Conservation (phyloP, 2,888 invertebrate genomes). For the Ethmia dodecea region DNA sequence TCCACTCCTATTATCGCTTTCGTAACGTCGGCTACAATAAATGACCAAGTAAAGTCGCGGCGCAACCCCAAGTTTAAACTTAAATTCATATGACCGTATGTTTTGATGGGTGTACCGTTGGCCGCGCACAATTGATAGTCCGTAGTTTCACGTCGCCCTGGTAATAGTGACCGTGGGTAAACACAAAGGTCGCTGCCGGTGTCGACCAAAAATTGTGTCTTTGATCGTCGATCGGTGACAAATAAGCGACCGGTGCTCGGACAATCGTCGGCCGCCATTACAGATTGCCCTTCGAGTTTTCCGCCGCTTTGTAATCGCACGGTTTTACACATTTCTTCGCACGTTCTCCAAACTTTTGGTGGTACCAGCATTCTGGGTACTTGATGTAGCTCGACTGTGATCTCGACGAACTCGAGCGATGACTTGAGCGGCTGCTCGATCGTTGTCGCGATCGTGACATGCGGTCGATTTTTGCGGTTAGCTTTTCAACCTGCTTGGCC, state of each 20-base stretch:
- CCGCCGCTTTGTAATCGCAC: conserved; percentile 14
- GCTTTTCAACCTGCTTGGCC: neutral
- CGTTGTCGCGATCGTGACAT: neutral
- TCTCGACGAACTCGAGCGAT: neutral
- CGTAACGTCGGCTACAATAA: too few relatives aligned
- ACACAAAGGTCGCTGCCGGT: conserved; percentile 1
- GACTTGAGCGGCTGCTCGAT: neutral
- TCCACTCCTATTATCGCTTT: too few relatives aligned
- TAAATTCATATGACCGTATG: too few relatives aligned
- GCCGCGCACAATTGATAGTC: too few relatives aligned
- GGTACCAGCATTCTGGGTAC: conserved; percentile 21
- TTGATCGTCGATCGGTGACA: conserved; percentile 1
- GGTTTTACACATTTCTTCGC: conserved; percentile 15
- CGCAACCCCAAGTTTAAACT: too few relatives aligned
- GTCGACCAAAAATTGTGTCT: neutral
- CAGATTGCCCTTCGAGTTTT: conserved; percentile 15
- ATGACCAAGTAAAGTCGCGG: too few relatives aligned
- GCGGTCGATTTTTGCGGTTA: neutral
- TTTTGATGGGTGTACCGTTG: too few relatives aligned
- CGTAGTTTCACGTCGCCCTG: too few relatives aligned
- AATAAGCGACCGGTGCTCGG: conserved; percentile 8
- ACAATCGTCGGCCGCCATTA: conserved; percentile 9
- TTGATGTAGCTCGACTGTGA: conserved; percentile 11
- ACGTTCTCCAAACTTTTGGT: conserved; percentile 9
- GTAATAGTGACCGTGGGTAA: neutral